These are phyloP conservation scores for Petrocephalus zakoni DNA, from an alignment of 2,113 vertebrate genomes.

Conservation along the genomic window DNA sequence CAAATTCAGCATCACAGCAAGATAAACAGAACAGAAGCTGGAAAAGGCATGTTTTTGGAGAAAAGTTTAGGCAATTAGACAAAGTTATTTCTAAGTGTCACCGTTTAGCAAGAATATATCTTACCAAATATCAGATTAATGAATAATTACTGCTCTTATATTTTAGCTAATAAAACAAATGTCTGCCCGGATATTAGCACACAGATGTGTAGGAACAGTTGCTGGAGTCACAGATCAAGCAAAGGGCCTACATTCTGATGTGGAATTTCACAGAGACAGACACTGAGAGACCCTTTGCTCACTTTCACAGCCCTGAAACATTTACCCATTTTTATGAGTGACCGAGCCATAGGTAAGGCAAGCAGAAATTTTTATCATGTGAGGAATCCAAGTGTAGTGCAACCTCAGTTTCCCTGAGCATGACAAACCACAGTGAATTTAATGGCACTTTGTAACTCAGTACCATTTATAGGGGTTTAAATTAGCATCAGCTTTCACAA, in stretches of 20 bases:
- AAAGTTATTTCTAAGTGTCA: neutral
- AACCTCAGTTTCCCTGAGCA: neutral
- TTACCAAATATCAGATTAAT: neutral
- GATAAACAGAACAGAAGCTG: neutral
- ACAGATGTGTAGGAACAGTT: neutral
- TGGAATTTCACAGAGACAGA: neutral
- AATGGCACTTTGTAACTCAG: neutral
- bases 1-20: neutral
- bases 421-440: neutral
- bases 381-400: neutral
- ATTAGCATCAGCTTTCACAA: neutral
- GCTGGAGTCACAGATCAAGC: neutral
- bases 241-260: neutral
- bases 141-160: neutral
- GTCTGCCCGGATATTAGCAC: neutral
- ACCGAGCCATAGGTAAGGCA: neutral
- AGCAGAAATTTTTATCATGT: neutral
- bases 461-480: neutral
- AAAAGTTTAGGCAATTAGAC: neutral
- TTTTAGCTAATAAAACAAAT: neutral
- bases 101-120: neutral
- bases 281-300: neutral
- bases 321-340: neutral
- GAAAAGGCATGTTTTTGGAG: neutral
- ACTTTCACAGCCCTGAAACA: constrained; percentile 1